Evolutionary conservation across 2,797 vertebrate species (phyloP).

Genomic region (Gymnothorax javanicus): DNA sequence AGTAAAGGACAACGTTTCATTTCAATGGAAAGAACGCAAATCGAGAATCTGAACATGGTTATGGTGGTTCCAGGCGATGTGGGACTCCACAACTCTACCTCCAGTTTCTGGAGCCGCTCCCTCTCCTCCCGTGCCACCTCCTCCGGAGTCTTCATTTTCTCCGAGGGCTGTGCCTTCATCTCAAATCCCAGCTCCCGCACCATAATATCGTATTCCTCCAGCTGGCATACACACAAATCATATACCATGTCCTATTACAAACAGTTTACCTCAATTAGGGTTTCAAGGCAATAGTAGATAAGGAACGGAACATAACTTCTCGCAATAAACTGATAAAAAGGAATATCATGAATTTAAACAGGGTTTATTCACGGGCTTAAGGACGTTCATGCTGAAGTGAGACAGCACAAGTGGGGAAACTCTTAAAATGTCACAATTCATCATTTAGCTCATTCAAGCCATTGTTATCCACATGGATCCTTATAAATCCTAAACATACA

Average conservation of each 20-base stretch:
- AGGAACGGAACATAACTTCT: conserved; percentile 22
- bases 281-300: neutral
- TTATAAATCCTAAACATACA: neutral
- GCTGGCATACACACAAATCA: conserved; percentile 62
- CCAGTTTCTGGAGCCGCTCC: conserved; percentile 81
- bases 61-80: neutral
- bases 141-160: conserved; percentile 87
- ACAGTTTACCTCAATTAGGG: neutral
- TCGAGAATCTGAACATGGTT: neutral
- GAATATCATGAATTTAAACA: neutral
- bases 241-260: neutral
- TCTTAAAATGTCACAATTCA: neutral
- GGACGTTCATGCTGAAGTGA: neutral
- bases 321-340: neutral
- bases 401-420: neutral
- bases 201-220: conserved; percentile 88
- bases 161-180: conserved; percentile 94
- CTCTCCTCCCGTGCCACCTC: conserved; percentile 85
- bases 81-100: conserved; percentile 66
- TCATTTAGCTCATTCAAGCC: neutral
- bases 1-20: neutral
- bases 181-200: conserved; percentile 95
- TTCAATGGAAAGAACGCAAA: neutral
- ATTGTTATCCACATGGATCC: neutral
- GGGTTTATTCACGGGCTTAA: neutral